Conservation (phyloP, 2,888 invertebrate genomes). For the Eupithecia subumbrata region DNA sequence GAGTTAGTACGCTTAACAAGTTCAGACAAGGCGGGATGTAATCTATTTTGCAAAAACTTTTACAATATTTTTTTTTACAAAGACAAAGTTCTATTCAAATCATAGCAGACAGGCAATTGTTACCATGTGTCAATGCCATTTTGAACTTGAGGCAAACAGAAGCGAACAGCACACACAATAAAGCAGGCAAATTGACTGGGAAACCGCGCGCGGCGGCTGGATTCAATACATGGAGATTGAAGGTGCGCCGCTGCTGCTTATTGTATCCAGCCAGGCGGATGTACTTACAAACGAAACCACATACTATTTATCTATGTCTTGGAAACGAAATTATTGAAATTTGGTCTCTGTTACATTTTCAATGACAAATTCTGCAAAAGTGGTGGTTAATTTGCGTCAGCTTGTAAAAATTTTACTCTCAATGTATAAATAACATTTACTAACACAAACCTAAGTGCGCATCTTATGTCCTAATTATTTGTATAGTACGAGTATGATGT, state of each 20-base stretch:
- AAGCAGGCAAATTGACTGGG: constrained; percentile 77
- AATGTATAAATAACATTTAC: not conserved
- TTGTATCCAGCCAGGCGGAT: constrained; percentile 72
- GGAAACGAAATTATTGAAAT: constrained; percentile 8
- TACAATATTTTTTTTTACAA: not conserved
- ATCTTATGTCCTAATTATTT: not conserved
- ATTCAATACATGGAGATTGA: constrained; percentile 65
- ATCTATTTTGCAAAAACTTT: too few relatives aligned
- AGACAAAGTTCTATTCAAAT: constrained; percentile 27
- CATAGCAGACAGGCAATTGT: constrained; percentile 51
- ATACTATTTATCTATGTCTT: constrained; percentile 46
- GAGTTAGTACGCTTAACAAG: too few relatives aligned
- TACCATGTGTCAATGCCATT: constrained; percentile 48
- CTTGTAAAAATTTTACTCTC: not conserved
- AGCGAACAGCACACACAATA: constrained; percentile 68
- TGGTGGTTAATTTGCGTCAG: not conserved
- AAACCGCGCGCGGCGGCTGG: constrained; percentile 64
- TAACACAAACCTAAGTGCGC: not conserved
- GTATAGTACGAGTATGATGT: not conserved
- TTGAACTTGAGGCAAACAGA: constrained; percentile 57
- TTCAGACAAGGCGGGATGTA: too few relatives aligned
- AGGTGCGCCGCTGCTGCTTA: constrained; percentile 68
- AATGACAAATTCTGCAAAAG: not conserved
- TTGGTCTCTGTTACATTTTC: not conserved
- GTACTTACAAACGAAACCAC: constrained; percentile 51